Evolutionary conservation across 1,140 invertebrate species (phyloP), one percentile per base, ranked within the genome.

Genomic region (Battus philenor): DNA sequence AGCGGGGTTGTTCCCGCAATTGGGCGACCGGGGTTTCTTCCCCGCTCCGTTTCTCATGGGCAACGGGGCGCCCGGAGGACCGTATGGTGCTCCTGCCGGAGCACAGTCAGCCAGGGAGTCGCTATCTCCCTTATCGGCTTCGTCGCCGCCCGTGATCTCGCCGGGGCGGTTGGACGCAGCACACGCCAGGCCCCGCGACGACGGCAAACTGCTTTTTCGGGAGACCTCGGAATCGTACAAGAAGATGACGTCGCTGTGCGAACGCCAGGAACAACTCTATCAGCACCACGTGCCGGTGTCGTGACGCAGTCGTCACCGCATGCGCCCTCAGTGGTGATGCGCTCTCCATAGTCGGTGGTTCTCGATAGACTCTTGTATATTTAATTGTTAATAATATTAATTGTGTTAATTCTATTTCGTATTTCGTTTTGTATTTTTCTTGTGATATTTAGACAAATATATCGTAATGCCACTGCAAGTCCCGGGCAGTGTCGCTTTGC

Each of bases 371-470:
- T 66, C n/a, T 45, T 79, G 59, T 74, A 74, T 72, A 78, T 75
- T 72, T 76, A 75, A 78, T 78, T 84, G 80, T 84, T 80, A 84
- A 82, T 84, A 79, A 71, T 79, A 69, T 77, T 78, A 75, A 84
- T 68, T 73, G 73, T 74, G 71, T 80, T 77, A 78, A 81, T 80
- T 73, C 70, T 84, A 81, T 81, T 61, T 64, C 65, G 64, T 82
- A 80, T 80, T 79, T 80, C 72, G 72, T 83, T 82, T 85, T 80
- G 75, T 82, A 81, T 79, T 75, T 41, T 27, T 85, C 77, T 85
- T 85, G 81, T 85, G 81, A 85, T 85, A 85, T 82, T 78, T 85
- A 85, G 78, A 82, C 70, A 82, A 84, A 73, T 81, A 80, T 81
- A 82, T 81, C 64, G 67, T 83, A 76, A 77, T 72, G 77, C 77